A percentile compares a stretch with the other conserved stretches of the same genome.
These are phyloP conservation scores for Pomatorhinus ruficollis DNA, from an alignment of 2,113 vertebrate species.

Conservation along the genomic window DNA sequence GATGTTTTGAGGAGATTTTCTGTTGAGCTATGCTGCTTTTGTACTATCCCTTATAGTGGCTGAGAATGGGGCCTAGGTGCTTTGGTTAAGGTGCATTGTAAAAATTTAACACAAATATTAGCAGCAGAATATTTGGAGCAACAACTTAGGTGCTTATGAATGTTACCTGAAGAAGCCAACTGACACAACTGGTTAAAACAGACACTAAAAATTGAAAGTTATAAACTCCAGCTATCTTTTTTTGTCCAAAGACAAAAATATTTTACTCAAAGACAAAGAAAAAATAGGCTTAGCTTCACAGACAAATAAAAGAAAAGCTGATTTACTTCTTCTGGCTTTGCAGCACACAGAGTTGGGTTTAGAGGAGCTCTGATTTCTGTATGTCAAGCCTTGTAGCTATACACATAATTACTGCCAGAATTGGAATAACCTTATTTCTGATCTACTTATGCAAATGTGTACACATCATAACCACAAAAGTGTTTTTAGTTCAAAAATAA, in stretches of 20 bases:
- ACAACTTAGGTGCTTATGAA: background rate
- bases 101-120: background rate
- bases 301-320: background rate
- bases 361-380: background rate
- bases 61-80: accelerated
- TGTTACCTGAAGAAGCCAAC: background rate
- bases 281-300: background rate
- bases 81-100: background rate
- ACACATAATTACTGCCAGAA: background rate
- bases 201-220: background rate
- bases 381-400: background rate
- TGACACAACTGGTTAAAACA: background rate
- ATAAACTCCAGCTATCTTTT: background rate
- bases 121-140: background rate
- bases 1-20: background rate
- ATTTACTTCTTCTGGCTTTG: background rate
- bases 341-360: background rate
- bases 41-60: background rate
- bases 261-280: background rate
- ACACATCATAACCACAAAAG: background rate
- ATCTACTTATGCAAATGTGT: background rate
- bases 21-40: background rate
- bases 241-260: background rate
- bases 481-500: background rate
- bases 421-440: background rate